These are phyloP conservation scores for Sebastolobus altivelis DNA, from an alignment of 2,797 vertebrate genomes.

Conservation along the genomic window DNA sequence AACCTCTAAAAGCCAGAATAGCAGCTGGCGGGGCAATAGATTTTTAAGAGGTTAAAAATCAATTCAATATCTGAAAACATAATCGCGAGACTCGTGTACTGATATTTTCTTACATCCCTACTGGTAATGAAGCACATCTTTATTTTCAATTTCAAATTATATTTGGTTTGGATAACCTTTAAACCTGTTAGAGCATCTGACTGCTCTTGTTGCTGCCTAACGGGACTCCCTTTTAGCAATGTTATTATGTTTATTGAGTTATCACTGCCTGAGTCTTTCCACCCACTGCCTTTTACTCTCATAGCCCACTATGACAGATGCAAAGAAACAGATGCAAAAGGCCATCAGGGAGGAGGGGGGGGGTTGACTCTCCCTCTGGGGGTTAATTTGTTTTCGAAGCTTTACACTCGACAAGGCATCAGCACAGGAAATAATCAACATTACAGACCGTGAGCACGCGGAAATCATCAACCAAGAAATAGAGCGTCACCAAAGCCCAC, in stretches of 20 bases:
- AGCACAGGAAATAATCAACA: slow-evolving; percentile 51
- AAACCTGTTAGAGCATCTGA: not conserved
- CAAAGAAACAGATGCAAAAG: slow-evolving; percentile 49
- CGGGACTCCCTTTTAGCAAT: not conserved
- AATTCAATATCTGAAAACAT: too few species aligned
- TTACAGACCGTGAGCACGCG: slow-evolving; percentile 30
- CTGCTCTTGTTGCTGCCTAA: not conserved
- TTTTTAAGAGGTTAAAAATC: too few species aligned
- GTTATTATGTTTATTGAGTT: not conserved
- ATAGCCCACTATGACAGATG: slow-evolving; percentile 28
- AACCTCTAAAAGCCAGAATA: too few species aligned
- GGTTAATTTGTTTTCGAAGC: slow-evolving; percentile 52
- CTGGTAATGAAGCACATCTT: not conserved
- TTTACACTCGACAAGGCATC: slow-evolving; percentile 44
- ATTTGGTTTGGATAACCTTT: not conserved
- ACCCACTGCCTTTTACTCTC: slow-evolving; percentile 20
- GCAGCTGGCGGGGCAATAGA: too few species aligned
- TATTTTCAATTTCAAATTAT: not conserved
- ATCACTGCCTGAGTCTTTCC: slow-evolving; percentile 9
- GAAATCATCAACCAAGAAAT: slow-evolving; percentile 41
- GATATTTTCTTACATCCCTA: not conserved
- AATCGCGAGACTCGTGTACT: too few species aligned
- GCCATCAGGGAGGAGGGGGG: slow-evolving; percentile 13
- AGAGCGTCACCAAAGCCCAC: slow-evolving; percentile 11
- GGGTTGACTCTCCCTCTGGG: slow-evolving; percentile 22